Base-by-base conservation (phyloP, 2,797 vertebrate genomes). In the Argya squamiceps region DNA sequence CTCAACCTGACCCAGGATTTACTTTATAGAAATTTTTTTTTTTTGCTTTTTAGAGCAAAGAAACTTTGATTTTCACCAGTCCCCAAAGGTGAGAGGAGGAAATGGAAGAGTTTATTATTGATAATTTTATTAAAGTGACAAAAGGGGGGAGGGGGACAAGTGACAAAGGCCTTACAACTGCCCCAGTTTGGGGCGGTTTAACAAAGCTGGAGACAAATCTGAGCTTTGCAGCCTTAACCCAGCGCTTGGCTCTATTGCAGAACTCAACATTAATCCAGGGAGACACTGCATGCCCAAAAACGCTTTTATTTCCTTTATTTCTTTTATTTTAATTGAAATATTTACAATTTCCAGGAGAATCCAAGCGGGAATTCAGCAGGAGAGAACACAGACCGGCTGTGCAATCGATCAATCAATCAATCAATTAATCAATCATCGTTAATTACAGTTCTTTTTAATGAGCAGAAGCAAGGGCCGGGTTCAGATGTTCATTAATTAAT, bases 371-470 rank as follows among this genome's bases (percentile, higher is more conserved):
- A 94, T 95, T 96, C 92, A 96, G 88, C 95, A 97, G 92, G 47
- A 90, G 88, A 96, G 96, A 97, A 97, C 97, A 96, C 92, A 98
- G 96, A 96, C 90, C 91, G 90, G 95, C 92, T 97, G 88, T 96
- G 92, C 86, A 73, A 81, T 58, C 81, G 3, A 56, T 49, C 59
- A 10, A 44, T 30, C 77, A 24, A 43, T 23, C 71, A 32, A 49
- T 95, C 86, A n/a, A n/a, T 21, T 12, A 29, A n/a, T 2, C 47
- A 49, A 26, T 49, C 47, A 26, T 14, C 4, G 79, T 43, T 71
- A 46, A 92, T 85, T 52, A 44, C 62, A 44, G 62, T 4, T 2
- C 44, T 85, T 34, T 73, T 69, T 27, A 15, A 84, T 7, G 32
- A 75, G 78, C 81, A 30, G 68, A 85, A 95, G 95, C 63, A 1